Evolutionary conservation across 2,888 invertebrate species (phyloP).

Genomic region (Coenonympha glycerion): DNA sequence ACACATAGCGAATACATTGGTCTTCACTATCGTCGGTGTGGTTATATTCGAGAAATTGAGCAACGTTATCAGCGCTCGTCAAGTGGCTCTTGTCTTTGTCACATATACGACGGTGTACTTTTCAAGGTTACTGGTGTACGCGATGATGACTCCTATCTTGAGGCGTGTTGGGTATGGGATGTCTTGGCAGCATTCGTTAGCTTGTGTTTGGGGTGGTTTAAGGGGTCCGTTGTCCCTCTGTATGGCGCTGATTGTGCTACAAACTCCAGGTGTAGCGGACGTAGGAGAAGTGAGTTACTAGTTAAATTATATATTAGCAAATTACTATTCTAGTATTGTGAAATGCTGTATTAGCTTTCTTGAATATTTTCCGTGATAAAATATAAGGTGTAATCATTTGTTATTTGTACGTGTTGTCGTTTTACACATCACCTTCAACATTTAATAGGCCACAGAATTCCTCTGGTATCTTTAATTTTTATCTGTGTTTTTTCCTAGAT

Average conservation of each 20-base stretch:
- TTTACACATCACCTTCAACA: too few species aligned
- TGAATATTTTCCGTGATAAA: too few species aligned
- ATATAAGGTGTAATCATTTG: too few species aligned
- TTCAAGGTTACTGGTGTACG: slow-evolving; percentile 65
- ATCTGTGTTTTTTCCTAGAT: slow-evolving; percentile 37
- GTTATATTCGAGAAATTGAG: slow-evolving; percentile 74
- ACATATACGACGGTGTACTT: slow-evolving; percentile 67
- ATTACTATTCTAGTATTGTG: not conserved
- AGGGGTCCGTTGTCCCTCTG: slow-evolving; percentile 77
- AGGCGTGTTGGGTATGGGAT: slow-evolving; percentile 75
- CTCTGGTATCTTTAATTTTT: not conserved
- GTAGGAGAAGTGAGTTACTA: slow-evolving; percentile 52
- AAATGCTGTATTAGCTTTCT: not conserved
- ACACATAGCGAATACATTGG: slow-evolving; percentile 68
- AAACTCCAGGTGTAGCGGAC: slow-evolving; percentile 51
- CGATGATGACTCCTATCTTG: slow-evolving; percentile 69
- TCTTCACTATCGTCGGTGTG: slow-evolving; percentile 78
- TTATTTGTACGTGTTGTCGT: too few species aligned
- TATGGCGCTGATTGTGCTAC: slow-evolving; percentile 72
- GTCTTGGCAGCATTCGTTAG: slow-evolving; percentile 73
- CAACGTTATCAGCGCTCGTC: slow-evolving; percentile 56
- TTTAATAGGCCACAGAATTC: too few species aligned
- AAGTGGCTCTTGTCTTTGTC: slow-evolving; percentile 58
- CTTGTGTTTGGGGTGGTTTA: slow-evolving; percentile 79
- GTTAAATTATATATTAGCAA: not conserved